Evolutionary conservation across 2,797 vertebrate species (phyloP).

Genomic region (Pelodytes ibericus): DNA sequence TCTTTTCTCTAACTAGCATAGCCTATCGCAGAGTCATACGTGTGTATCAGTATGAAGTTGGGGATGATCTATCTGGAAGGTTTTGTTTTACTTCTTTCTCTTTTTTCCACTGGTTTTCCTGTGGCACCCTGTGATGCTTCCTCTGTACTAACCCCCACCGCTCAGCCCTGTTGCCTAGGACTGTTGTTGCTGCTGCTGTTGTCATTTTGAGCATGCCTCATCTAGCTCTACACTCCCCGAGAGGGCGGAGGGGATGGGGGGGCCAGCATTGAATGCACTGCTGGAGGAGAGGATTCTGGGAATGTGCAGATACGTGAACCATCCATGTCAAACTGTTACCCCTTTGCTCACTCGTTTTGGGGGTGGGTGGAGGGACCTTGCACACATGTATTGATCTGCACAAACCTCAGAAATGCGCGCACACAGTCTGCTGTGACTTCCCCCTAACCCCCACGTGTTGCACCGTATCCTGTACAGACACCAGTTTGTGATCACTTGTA

Average conservation of each 20-base stretch:
- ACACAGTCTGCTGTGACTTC: constrained; percentile 9
- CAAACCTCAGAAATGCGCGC: neutral
- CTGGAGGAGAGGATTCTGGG: no score
- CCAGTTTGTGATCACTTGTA: neutral
- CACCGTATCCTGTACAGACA: constrained; percentile 18
- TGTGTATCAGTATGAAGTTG: constrained; percentile 98
- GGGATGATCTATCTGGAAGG: constrained; percentile 98
- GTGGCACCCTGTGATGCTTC: constrained; percentile 77
- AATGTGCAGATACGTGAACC: neutral
- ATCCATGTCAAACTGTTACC: neutral
- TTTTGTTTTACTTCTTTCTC: constrained; percentile 80
- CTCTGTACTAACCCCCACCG: constrained; percentile 79
- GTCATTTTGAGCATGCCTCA: neutral
- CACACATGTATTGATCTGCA: neutral
- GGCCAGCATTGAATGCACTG: neutral
- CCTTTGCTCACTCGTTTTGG: neutral
- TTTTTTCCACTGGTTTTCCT: constrained; percentile 62
- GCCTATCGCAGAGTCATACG: constrained; percentile 95
- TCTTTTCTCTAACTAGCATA: constrained; percentile 91
- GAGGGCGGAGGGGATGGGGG: neutral
- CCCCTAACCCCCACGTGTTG: constrained; percentile 13
- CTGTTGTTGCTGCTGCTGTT: neutral
- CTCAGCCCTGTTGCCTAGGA: constrained; percentile 56
- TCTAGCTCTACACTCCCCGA: neutral
- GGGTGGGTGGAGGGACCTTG: neutral